Conservation (phyloP, 2,113 vertebrate genomes). For the Pygoscelis adeliae region DNA sequence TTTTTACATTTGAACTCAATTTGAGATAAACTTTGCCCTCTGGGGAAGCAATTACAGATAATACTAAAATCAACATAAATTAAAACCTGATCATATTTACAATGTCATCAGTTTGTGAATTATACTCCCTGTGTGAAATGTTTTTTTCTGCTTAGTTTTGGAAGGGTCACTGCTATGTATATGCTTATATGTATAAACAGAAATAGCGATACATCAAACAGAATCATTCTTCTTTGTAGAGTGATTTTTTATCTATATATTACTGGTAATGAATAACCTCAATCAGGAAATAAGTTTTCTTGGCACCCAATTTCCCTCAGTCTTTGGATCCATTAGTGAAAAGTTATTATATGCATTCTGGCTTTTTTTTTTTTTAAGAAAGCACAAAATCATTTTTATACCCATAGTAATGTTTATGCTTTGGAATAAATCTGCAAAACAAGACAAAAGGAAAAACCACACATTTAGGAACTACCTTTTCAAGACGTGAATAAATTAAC, state of each 20-base stretch:
- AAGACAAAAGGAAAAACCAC: neutral
- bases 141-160: neutral
- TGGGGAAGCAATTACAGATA: conserved; percentile 52
- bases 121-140: neutral
- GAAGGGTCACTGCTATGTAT: neutral
- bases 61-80: conserved; percentile 41
- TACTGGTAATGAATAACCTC: neutral
- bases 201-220: neutral
- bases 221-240: neutral
- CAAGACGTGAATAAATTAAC: neutral
- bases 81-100: conserved; percentile 34
- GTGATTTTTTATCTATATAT: neutral
- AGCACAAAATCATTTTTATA: neutral
- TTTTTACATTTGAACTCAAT: conserved; percentile 41
- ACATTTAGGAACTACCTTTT: neutral
- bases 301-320: neutral
- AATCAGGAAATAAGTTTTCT: conserved; percentile 32
- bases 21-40: conserved; percentile 61
- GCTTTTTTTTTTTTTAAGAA: neutral
- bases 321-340: conserved; percentile 18
- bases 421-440: neutral
- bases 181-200: neutral
- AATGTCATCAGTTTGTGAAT: neutral
- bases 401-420: neutral
- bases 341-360: neutral